A percentile compares a stretch with the other conserved stretches of the same genome.
Conservation (phyloP, 2,888 invertebrate genomes). For the Stramonita haemastoma region DNA sequence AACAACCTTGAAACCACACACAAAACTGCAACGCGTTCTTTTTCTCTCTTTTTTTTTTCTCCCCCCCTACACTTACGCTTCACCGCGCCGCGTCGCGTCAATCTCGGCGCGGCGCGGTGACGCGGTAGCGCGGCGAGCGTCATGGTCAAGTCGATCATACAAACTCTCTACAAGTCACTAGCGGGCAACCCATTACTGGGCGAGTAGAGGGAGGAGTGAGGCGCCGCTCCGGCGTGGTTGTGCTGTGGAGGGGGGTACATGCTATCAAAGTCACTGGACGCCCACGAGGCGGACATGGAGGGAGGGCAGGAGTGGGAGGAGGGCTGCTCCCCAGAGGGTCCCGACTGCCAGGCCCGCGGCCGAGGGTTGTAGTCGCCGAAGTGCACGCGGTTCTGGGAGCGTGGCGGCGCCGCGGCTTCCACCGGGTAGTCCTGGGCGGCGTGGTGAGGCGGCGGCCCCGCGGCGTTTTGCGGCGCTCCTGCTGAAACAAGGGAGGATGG, state of each 20-base stretch:
- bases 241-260: slow-evolving; percentile 20
- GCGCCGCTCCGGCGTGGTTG: slow-evolving; percentile 30
- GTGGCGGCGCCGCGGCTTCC: not conserved
- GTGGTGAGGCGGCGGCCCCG: not conserved
- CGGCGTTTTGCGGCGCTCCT: not conserved
- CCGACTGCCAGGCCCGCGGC: slow-evolving; percentile 59
- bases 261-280: slow-evolving; percentile 37
- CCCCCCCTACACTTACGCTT: too few species aligned
- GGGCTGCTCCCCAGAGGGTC: not conserved
- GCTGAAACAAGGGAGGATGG: not conserved
- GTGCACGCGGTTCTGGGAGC: not conserved
- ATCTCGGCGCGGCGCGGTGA: not conserved
- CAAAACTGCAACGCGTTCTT: not conserved
- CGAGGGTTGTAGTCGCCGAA: slow-evolving; percentile 64
- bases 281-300: slow-evolving; percentile 41
- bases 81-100: not conserved
- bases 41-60: not conserved
- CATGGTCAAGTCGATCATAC: not conserved
- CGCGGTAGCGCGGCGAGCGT: not conserved
- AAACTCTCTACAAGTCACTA: slow-evolving; percentile 27
- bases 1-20: not conserved
- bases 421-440: slow-evolving; percentile 4
- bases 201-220: not conserved
- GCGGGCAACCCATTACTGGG: slow-evolving; percentile 27
- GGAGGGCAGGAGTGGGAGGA: slow-evolving; percentile 40